Percentiles rank a stretch among this genome's conserved stretches.
These are phyloP conservation scores for Schizopygopsis pylzovi DNA, from an alignment of 2,797 vertebrate species.

Conservation along the genomic window DNA sequence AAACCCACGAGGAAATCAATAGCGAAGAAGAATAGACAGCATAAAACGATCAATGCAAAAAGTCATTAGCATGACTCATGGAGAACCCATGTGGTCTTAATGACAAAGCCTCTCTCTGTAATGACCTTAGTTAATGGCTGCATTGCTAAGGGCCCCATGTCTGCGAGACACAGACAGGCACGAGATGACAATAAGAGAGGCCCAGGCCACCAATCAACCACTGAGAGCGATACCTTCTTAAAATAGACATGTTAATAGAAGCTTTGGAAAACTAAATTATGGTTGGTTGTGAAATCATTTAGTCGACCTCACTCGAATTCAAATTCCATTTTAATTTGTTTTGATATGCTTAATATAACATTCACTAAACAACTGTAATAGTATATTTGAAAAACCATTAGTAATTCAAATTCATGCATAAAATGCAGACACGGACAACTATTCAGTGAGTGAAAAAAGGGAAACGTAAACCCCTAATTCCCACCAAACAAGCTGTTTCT, in stretches of 20 bases:
- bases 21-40: neutral
- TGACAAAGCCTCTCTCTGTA: conserved; percentile 62
- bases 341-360: neutral
- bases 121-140: conserved; percentile 65
- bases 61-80: conserved; percentile 44
- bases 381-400: conserved; percentile 5
- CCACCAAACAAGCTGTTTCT: conserved; percentile 81
- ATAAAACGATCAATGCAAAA: conserved; percentile 26
- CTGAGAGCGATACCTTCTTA: conserved; percentile 30
- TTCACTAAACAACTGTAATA: neutral
- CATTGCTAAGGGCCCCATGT: conserved; percentile 60
- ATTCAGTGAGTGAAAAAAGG: conserved; percentile 45
- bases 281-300: neutral
- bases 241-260: neutral
- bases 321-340: neutral
- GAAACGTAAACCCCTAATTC: conserved; percentile 63
- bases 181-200: conserved; percentile 57
- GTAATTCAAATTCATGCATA: neutral
- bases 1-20: conserved; percentile 17
- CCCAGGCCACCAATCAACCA: conserved; percentile 50
- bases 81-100: conserved; percentile 63
- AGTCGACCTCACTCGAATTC: neutral
- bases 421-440: neutral
- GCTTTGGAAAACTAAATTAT: neutral
- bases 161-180: conserved; percentile 56